A percentile compares a stretch with the other conserved stretches of the same genome.
These are phyloP conservation scores for Liposcelis brunnea DNA, from an alignment of 2,888 invertebrate genomes.

Conservation along the genomic window DNA sequence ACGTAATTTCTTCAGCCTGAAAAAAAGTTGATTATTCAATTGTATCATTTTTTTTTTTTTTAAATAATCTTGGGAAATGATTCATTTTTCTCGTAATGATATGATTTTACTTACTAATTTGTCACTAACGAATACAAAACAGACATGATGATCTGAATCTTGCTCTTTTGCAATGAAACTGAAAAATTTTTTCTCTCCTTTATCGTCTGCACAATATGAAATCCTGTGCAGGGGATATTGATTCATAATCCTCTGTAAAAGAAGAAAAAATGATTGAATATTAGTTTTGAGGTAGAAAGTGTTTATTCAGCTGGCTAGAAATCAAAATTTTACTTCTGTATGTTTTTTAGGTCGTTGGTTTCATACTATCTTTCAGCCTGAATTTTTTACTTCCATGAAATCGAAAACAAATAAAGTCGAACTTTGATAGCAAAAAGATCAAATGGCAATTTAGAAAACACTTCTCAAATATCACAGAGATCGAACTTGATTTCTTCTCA, in stretches of 20 bases:
- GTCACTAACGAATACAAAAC: constrained; percentile 94
- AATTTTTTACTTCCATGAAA: too few relatives aligned
- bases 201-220: constrained; percentile 98
- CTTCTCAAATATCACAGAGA: too few relatives aligned
- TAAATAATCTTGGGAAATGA: not conserved
- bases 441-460: too few relatives aligned
- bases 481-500: too few relatives aligned
- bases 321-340: too few relatives aligned
- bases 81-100: not conserved
- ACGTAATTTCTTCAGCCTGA: constrained; percentile 84
- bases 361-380: too few relatives aligned
- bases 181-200: constrained; percentile 93
- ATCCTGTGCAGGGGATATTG: constrained; percentile 94
- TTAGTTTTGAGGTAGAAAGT: too few relatives aligned
- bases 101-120: constrained; percentile 43
- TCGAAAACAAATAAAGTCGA: too few relatives aligned
- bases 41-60: not conserved
- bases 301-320: too few relatives aligned
- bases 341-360: too few relatives aligned
- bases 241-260: constrained; percentile 53
- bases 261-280: not conserved
- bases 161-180: constrained; percentile 78
- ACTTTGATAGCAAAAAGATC: too few relatives aligned
- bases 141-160: constrained; percentile 68
- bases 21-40: constrained; percentile 11